Conservation (phyloP, 1,140 invertebrate species). For the Aphelinus certus region DNA sequence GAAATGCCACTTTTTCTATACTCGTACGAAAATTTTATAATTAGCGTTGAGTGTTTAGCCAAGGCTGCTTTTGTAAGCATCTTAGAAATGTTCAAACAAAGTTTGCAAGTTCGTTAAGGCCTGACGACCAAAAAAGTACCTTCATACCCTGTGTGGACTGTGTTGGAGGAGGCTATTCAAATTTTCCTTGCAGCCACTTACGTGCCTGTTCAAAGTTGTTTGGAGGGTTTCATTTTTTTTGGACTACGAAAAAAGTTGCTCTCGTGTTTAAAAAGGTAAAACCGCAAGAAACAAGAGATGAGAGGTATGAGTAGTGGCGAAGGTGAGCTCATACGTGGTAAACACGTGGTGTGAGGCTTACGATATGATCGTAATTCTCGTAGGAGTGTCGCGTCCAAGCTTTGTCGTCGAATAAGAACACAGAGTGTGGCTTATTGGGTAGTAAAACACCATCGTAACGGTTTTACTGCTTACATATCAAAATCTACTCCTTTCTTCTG, state of each 20-base stretch:
- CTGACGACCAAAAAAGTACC: background rate
- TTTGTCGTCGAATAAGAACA: conserved; percentile 52
- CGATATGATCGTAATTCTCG: conserved; percentile 40
- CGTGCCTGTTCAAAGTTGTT: conserved; percentile 18
- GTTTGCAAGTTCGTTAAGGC: conserved; percentile 16
- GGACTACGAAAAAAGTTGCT: background rate
- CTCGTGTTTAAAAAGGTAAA: background rate
- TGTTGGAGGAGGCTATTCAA: conserved; percentile 12
- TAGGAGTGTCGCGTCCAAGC: conserved; percentile 45
- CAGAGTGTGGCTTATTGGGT: conserved; percentile 40
- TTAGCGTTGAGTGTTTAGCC: conserved; percentile 9
- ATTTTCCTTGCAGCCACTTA: conserved; percentile 20
- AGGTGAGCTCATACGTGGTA: background rate
- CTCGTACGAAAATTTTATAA: conserved; percentile 4
- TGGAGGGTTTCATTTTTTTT: background rate
- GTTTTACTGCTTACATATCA: conserved; percentile 15
- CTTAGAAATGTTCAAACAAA: conserved; percentile 22
- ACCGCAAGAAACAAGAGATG: background rate
- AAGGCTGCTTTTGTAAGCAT: conserved; percentile 2
- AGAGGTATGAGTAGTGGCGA: background rate
- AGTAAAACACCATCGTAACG: conserved; percentile 53
- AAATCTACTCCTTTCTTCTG: background rate
- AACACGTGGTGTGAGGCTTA: background rate
- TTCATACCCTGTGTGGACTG: background rate
- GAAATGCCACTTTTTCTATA: too few species aligned